Evolutionary conservation across 2,797 vertebrate species (phyloP), one percentile per base, ranked within the genome.

Genomic region (Zenarchopterus dispar): DNA sequence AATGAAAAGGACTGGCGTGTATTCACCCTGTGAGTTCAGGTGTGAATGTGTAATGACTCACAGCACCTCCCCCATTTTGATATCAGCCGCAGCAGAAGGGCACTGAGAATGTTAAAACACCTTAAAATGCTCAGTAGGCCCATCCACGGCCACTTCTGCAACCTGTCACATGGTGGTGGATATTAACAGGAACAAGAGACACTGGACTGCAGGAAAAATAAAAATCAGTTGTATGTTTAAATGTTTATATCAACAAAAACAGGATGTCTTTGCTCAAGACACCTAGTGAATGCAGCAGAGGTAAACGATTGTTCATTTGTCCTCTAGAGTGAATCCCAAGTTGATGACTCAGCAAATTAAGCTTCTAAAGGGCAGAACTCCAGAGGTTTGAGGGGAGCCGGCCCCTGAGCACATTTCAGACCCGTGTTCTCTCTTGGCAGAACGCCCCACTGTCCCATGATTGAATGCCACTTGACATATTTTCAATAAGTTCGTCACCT

Each of bases 401-500:
- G 69, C 74, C 75, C 56, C 80, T 48, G 58, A 67, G 82, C 78
- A 78, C 70, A 75, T 82, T 80, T 73, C 55, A 78, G 74, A 78
- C 76, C 70, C 58, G 51, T 59, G 62, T 52, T 75, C 49, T 58
- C 13, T 62, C 64, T 77, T 89, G 87, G 87, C 88, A 77, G 65
- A 56, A 26, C 41, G 78, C 84, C 84, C 77, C 67, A n/a, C 72
- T 70, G 73, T 76, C 80, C 76, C 59, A n/a, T 73, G 85, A 89
- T 85, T 85, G 86, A 90, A 93, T 88, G 84, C 78, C 63, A 65
- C 62, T 78, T 88, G 91, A 92, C 93, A 91, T 73, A 64, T 92
- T 84, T 89, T 84, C 92, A 90, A 92, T 93, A 91, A 81, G 82
- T 87, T 88, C 57, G 75, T 90, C 88, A 92, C 89, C 89, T 92